Evolutionary conservation across 2,797 vertebrate genomes (phyloP).

Genomic region (Aphelocoma californica): DNA sequence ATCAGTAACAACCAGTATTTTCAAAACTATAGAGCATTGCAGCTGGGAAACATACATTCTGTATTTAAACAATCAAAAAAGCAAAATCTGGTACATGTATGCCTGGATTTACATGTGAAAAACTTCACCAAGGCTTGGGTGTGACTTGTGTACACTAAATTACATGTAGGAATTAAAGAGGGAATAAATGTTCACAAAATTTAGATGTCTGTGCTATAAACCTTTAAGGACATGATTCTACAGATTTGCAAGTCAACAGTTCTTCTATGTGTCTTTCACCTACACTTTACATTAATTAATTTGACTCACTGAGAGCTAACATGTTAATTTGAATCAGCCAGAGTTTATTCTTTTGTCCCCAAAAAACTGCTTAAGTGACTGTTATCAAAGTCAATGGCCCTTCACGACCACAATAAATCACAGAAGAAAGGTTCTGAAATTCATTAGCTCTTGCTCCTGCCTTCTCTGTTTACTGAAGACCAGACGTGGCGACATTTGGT

Average conservation of each 20-base stretch:
- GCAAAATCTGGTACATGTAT: not conserved
- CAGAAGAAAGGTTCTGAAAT: slow-evolving; percentile 19
- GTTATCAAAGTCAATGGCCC: slow-evolving; percentile 46
- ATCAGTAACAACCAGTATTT: not conserved
- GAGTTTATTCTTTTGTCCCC: slow-evolving; percentile 13
- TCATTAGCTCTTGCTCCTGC: slow-evolving; percentile 11
- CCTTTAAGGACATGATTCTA: not conserved
- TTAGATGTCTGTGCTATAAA: not conserved
- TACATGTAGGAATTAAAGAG: not conserved
- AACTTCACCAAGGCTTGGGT: not conserved
- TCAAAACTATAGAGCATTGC: not conserved
- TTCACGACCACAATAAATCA: slow-evolving; percentile 51
- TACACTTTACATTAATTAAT: slow-evolving; percentile 47
- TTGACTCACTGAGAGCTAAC: not conserved
- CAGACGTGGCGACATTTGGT: not conserved
- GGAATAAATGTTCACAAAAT: not conserved
- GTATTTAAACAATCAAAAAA: not conserved
- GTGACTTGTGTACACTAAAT: not conserved
- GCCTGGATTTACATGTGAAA: not conserved
- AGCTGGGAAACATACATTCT: not conserved
- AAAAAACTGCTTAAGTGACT: slow-evolving; percentile 16
- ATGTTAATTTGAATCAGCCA: slow-evolving; percentile 38
- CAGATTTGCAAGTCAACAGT: not conserved
- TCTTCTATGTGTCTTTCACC: not conserved
- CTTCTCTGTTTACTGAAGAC: slow-evolving; percentile 17